Base-by-base conservation (phyloP, 92 coral and sea anemone genomes). In the Montipora capitata region DNA sequence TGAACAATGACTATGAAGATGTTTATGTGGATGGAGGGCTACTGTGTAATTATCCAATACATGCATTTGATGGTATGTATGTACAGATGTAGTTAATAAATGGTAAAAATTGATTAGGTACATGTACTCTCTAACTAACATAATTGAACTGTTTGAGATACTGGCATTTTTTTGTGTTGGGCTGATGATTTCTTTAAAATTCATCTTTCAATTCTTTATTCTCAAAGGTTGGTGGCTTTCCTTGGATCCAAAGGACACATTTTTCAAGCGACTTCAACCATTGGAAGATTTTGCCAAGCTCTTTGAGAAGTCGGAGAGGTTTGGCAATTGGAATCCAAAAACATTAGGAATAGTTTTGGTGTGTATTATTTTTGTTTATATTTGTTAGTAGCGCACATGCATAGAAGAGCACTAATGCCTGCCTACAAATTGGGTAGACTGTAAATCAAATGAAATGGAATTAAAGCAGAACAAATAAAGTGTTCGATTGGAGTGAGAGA, bases 11-110 rank as follows among this genome's bases (percentile, higher is more conserved):
- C 81, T 89, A 87, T 66, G 99, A 97, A 97, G 99, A 97, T 82
- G 98, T 97, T 13, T 97, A 95, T 83, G 99, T 97, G 5, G 99
- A 97, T 83, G 99, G 99, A 45, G 99, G 99, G 27, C 95, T 97
- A 10, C 80, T 97, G 72, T 97, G 99, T 69, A 97, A 97, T 68
- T 97, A 97, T 73, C 99, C 99, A 41, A 97, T 97, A 68, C 99
- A 97, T 76, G 98, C 96, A 48, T 97, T 93, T 86, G 99, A 97
- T 83, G 99, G 99, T 97, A 89, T 84, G 93, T 76, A 77, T 64
- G 27, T 40, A 10, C 52, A 27, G 35, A 9, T 58, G 64, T 8
- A 13, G 68, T 13, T 63, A 58, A 16, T 58, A 58, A 58, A 14
- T 9, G 14, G 20, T 11, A 3, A 27, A 27, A 27, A 27, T 1